These are phyloP conservation scores for Erpetoichthys calabaricus DNA, from an alignment of 2,797 vertebrate genomes.

Conservation along the genomic window DNA sequence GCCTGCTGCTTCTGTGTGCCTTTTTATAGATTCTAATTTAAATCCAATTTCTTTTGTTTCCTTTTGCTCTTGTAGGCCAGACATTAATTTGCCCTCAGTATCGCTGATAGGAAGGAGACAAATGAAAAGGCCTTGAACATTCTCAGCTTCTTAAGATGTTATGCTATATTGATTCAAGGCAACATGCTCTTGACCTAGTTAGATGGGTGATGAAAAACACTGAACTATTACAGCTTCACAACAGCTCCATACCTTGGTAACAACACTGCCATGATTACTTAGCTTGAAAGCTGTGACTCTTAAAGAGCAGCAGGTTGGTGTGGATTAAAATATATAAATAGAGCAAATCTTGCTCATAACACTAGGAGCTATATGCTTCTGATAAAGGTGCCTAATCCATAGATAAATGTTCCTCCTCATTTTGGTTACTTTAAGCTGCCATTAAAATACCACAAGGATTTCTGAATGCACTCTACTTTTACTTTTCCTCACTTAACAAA, in stretches of 20 bases:
- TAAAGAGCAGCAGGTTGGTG: neutral
- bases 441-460: conserved; percentile 41
- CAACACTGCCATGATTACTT: conserved; percentile 1
- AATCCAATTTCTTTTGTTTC: conserved; percentile 5
- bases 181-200: conserved; percentile 12
- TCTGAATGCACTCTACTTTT: conserved; percentile 19
- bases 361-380: conserved; percentile 15
- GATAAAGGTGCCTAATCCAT: conserved; percentile 27
- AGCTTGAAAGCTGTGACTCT: conserved; percentile 1
- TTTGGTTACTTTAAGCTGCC: conserved; percentile 43
- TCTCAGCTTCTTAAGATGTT: conserved; percentile 7
- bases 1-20: neutral
- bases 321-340: neutral
- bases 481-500: conserved; percentile 16
- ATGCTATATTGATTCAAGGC: conserved; percentile 8
- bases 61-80: neutral
- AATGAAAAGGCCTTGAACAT: conserved; percentile 8
- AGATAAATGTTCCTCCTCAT: conserved; percentile 21
- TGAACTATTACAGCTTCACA: neutral
- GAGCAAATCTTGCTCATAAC: conserved; percentile 23
- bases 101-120: conserved; percentile 7
- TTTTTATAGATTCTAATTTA: neutral
- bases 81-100: conserved; percentile 4
- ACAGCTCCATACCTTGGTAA: conserved; percentile 3
- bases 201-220: conserved; percentile 2